Evolutionary conservation across 2,888 invertebrate genomes (phyloP).

Genomic region (Zaprionus obscuricornis): DNA sequence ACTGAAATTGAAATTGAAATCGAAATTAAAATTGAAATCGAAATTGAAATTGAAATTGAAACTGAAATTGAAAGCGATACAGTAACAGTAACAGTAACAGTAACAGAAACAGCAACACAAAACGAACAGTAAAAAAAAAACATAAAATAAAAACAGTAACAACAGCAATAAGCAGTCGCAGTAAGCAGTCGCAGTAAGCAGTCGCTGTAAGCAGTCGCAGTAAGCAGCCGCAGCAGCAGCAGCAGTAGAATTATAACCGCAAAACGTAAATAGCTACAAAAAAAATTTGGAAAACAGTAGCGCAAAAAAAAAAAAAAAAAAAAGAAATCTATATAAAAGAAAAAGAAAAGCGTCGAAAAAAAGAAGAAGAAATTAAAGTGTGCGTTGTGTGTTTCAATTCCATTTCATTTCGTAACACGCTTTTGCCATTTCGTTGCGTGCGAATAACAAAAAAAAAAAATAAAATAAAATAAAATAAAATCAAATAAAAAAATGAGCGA

Average conservation of each 20-base stretch:
- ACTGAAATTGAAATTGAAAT: slow-evolving; percentile 14
- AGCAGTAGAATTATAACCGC: too few species aligned
- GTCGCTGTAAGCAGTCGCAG: too few species aligned
- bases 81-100: slow-evolving; percentile 13
- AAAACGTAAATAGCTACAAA: slow-evolving; percentile 22
- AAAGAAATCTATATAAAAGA: slow-evolving; percentile 23
- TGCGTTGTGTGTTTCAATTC: slow-evolving; percentile 62
- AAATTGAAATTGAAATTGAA: slow-evolving; percentile 31
- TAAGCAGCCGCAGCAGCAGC: slow-evolving; percentile 14
- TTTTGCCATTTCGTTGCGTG: slow-evolving; percentile 42
- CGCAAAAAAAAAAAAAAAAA: slow-evolving; percentile 9
- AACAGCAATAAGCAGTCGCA: too few species aligned
- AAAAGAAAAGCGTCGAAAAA: background rate
- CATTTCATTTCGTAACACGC: slow-evolving; percentile 49
- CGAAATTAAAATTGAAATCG: slow-evolving; percentile 14
- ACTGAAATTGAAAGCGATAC: slow-evolving; percentile 32
- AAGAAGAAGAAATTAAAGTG: slow-evolving; percentile 3
- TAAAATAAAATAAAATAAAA: too few species aligned
- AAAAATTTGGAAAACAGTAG: background rate
- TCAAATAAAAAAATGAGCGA: too few species aligned
- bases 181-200: too few species aligned
- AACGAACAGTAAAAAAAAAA: slow-evolving; percentile 15
- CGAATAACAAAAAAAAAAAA: slow-evolving; percentile 42
- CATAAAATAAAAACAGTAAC: background rate
- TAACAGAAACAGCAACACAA: slow-evolving; percentile 24